A percentile compares a stretch with the other conserved stretches of the same genome.
Evolutionary conservation across 2,888 invertebrate species (phyloP).

Genomic region (Lucinisca nassula): DNA sequence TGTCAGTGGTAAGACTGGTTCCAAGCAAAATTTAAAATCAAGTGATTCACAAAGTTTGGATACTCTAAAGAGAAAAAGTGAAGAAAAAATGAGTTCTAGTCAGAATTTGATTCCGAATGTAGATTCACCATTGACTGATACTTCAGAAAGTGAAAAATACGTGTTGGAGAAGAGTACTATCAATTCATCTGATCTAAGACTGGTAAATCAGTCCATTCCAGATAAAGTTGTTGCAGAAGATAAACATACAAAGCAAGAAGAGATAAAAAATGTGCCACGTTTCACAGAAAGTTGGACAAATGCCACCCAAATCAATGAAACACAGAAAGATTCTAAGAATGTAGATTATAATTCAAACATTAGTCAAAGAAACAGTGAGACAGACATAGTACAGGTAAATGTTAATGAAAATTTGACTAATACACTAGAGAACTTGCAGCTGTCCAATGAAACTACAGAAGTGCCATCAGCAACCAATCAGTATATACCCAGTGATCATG

Average conservation of each 20-base stretch:
- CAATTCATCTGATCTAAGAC: neutral
- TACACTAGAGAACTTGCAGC: neutral
- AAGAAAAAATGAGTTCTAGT: neutral
- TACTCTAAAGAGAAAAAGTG: conserved; percentile 5
- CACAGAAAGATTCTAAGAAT: neutral
- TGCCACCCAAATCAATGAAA: neutral
- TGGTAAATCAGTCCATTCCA: too few relatives aligned
- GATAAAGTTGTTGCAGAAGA: too few relatives aligned
- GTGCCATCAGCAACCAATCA: neutral
- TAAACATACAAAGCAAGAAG: neutral
- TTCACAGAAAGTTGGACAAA: neutral
- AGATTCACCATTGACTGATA: neutral
- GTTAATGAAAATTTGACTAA: neutral
- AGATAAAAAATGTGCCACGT: neutral
- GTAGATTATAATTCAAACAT: neutral
- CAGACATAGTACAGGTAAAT: neutral
- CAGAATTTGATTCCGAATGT: neutral
- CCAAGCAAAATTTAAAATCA: neutral
- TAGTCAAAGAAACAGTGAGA: neutral
- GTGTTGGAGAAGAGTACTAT: neutral
- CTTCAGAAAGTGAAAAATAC: too few relatives aligned
- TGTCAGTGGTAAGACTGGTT: neutral
- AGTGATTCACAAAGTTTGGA: neutral
- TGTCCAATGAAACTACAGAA: conserved; percentile 6
- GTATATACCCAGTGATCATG: neutral